A percentile compares a stretch with the other conserved stretches of the same genome.
Conservation (phyloP, 2,888 invertebrate genomes). For the Baccha elongata region DNA sequence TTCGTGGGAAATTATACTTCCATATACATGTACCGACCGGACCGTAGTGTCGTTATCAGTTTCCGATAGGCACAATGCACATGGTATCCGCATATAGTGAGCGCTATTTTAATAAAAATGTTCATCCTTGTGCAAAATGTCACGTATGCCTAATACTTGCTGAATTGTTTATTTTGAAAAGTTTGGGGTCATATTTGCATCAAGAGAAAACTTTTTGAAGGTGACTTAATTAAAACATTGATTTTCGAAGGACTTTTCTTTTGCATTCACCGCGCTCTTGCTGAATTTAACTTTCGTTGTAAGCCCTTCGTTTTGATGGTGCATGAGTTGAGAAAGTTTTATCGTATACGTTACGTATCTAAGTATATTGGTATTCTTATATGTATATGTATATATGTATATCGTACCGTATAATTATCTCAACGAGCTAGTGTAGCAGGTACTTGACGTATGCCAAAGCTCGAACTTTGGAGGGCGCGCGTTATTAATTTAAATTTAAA, state of each 20-base stretch:
- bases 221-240: slow-evolving; percentile 67
- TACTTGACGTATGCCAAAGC: slow-evolving; percentile 31
- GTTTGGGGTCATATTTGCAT: slow-evolving; percentile 37
- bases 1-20: slow-evolving; percentile 36
- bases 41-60: slow-evolving; percentile 46
- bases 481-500: slow-evolving; percentile 50
- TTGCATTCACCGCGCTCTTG: background rate
- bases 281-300: slow-evolving; percentile 35
- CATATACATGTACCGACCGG: slow-evolving; percentile 22
- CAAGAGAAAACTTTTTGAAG: slow-evolving; percentile 50
- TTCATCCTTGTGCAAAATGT: slow-evolving; percentile 10
- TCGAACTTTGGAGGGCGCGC: slow-evolving; percentile 28
- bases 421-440: slow-evolving; percentile 8
- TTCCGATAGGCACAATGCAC: slow-evolving; percentile 29
- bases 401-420: background rate
- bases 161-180: slow-evolving; percentile 18
- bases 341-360: background rate
- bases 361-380: background rate
- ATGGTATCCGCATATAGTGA: slow-evolving; percentile 27
- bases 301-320: background rate
- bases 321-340: slow-evolving; percentile 35
- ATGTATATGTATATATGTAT: background rate
- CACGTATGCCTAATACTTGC: background rate
- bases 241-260: slow-evolving; percentile 47
- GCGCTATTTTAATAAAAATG: slow-evolving; percentile 42